Evolutionary conservation across 2,113 vertebrate species (phyloP), one percentile per base, ranked within the genome.

Genomic region (Tragelaphus imberbis): DNA sequence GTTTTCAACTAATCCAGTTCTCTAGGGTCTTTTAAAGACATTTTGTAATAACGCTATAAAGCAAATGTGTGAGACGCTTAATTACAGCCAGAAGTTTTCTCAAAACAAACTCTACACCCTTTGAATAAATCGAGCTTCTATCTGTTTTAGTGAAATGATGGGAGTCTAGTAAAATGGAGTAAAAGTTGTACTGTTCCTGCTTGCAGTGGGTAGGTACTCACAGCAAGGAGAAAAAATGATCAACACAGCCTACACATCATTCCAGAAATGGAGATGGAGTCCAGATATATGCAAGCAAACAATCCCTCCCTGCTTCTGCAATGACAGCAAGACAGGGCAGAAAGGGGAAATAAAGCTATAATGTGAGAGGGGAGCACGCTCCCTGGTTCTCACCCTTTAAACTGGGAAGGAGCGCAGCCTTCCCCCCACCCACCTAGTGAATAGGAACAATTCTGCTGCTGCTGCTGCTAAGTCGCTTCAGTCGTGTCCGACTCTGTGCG

Each of bases 11-110:
- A n/a, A n/a, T n/a, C n/a, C n/a, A n/a, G n/a, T n/a, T n/a, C n/a
- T n/a, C n/a, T n/a, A n/a, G n/a, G n/a, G n/a, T n/a, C n/a, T n/a
- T n/a, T n/a, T n/a, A n/a, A n/a, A n/a, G n/a, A n/a, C n/a, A n/a
- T n/a, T n/a, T n/a, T n/a, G n/a, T n/a, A n/a, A n/a, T n/a, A n/a
- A n/a, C n/a, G n/a, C n/a, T n/a, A n/a, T n/a, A n/a, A n/a, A n/a
- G n/a, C 59, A 94, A 81, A 88, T 63, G 28, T 53, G 75, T 90
- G n/a, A 95, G 14, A 90, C 5, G 40, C 21, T 8, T 95, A 65
- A 92, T 94, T 36, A 95, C 19, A 97, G 28, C 28, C 36, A 87
- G 28, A 87, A 92, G 44, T 95, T 90, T 95, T 58, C 91, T 84
- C 61, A 95, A 95, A 96, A 68, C 44, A 94, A 97, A 96, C 19